phyloP scores from a whole-genome alignment of 2,797 vertebrate species.

The Leucoraja ocellata region DNA sequence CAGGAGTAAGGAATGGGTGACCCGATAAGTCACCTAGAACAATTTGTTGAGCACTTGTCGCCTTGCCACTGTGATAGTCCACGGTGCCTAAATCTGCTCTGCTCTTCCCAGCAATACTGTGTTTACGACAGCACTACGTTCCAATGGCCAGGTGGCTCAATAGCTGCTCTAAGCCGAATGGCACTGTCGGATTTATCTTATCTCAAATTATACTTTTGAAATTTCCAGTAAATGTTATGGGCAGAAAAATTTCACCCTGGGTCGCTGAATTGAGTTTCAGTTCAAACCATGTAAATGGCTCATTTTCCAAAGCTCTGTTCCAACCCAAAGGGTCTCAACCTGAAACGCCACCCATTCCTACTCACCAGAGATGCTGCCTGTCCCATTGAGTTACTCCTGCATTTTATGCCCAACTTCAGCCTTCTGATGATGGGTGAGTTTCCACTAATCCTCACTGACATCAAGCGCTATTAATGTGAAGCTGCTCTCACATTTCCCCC shows the following conservation, averaged over 20 bases:
- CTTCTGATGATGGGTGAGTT: not conserved
- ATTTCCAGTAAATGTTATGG: no score
- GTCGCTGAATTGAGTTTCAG: no score
- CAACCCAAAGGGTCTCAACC: no score
- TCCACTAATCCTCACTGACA: not conserved
- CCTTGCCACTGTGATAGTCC: not conserved
- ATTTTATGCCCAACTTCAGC: no score
- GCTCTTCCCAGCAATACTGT: no score
- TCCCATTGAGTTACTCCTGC: no score
- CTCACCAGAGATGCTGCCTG: no score
- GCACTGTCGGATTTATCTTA: not conserved
- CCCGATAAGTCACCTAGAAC: not conserved
- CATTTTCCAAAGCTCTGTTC: not conserved
- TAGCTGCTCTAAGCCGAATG: not conserved
- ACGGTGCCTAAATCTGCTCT: not conserved
- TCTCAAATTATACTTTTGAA: no score
- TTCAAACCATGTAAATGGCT: no score
- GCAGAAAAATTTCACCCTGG: no score
- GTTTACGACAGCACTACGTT: not conserved
- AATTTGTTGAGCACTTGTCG: not conserved
- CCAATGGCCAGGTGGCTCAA: not conserved
- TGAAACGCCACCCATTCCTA: no score
- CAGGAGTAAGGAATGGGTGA: no score
- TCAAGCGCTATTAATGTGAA: not conserved
- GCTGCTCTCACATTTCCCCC: not conserved